Evolutionary conservation across 2,113 vertebrate genomes (phyloP), one percentile per base, ranked within the genome.

Genomic region (Elachura formosa): DNA sequence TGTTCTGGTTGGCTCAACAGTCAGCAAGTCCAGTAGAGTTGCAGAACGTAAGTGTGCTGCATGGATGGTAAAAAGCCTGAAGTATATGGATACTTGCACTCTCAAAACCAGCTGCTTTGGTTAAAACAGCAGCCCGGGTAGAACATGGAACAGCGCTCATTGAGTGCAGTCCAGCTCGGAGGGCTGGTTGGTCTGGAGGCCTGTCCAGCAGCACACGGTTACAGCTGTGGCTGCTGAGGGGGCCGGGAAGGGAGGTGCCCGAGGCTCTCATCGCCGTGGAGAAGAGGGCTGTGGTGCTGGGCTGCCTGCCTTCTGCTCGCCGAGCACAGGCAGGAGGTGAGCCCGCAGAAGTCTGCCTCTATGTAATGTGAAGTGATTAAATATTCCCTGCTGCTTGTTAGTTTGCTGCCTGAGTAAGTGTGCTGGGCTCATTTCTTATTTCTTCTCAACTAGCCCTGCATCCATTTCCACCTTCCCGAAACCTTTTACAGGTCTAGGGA

Each of bases 401-500:
- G 59, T 89, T 97, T 93, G 93, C 93, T 94, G 67, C 97, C 93
- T 87, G 97, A 98, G 94, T 97, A 97, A 97, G 97, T 98, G 97
- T 95, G 93, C 49, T 90, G 83, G 69, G 66, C 67, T 96, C 76
- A 83, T 96, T 96, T 89, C 92, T 97, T 96, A 96, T 98, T 98
- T 98, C 98, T 98, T 95, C 97, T 98, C 97, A 97, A 96, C 97
- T 97, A 97, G 91, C 96, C 17, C 51, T 96, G 97, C 98, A 98
- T 98, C 97, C 97, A 97, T 99, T 99, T 98, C 98, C 98, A 98
- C 98, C 98, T 98, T 97, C 98, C 98, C 97, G 97, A 98, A 99
- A 98, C 97, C 98, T 99, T 98, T 98, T 98, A 97, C 98, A 97
- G 97, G 98, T 98, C 98, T 97, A 94, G 98, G 98, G 98, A 99